A percentile compares a stretch with the other conserved stretches of the same genome.
Conservation (phyloP, 92 coral and sea anemone species). For the Epizoanthus rinbou region DNA sequence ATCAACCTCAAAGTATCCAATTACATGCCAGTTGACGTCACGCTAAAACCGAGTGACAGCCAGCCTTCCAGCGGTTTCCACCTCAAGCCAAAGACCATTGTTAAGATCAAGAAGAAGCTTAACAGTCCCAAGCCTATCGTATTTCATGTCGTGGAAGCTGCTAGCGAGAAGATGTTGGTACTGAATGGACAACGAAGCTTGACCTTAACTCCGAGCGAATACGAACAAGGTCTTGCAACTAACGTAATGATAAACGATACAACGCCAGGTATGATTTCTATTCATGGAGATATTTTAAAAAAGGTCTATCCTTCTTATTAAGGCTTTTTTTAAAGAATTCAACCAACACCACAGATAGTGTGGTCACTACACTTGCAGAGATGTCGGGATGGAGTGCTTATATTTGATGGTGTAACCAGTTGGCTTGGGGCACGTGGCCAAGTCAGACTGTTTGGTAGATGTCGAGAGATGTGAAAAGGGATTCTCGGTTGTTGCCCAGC, state of each 20-base stretch:
- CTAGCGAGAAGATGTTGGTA: slow-evolving; percentile 58
- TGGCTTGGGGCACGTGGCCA: slow-evolving; percentile 74
- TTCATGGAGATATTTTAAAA: not conserved
- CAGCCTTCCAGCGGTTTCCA: slow-evolving; percentile 81
- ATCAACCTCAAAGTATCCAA: slow-evolving; percentile 72
- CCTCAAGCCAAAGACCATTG: slow-evolving; percentile 50
- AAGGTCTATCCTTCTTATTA: too few species aligned
- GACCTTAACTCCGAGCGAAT: slow-evolving; percentile 73
- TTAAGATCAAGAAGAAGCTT: slow-evolving; percentile 69
- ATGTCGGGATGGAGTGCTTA: slow-evolving; percentile 62
- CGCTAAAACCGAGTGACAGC: slow-evolving; percentile 76
- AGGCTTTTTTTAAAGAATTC: too few species aligned
- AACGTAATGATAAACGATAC: slow-evolving; percentile 52
- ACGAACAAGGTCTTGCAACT: slow-evolving; percentile 67
- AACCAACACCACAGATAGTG: too few species aligned
- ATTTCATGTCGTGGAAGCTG: slow-evolving; percentile 72
- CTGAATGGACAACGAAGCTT: slow-evolving; percentile 70
- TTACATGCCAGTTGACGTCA: slow-evolving; percentile 59
- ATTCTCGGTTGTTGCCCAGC: slow-evolving; percentile 68
- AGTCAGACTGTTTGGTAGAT: slow-evolving; percentile 77
- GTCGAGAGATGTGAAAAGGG: slow-evolving; percentile 80
- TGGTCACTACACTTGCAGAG: too few species aligned
- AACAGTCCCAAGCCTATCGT: slow-evolving; percentile 68
- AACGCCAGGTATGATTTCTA: slow-evolving; percentile 51
- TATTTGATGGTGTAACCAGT: slow-evolving; percentile 76